Base-by-base conservation (phyloP, 2,888 invertebrate species). In the Endomychus coccineus region DNA sequence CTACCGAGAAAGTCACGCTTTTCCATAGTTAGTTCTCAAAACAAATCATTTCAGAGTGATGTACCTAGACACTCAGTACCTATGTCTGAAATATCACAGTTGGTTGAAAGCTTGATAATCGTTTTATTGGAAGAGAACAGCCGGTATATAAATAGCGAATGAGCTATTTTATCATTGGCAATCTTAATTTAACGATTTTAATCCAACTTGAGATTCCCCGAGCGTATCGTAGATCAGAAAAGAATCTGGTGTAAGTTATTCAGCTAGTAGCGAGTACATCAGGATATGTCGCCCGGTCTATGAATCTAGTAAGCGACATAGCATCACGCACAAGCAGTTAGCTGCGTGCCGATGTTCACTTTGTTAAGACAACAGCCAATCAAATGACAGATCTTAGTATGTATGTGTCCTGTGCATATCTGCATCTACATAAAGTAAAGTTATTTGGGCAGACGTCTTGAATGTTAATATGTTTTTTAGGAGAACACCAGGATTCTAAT, bases 341-440 rank as follows among this genome's bases (percentile, higher is more conserved):
- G 49, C 56, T 57, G 56, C 56, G 54, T 57, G 55, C 58, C 56
- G 50, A 55, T 55, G 55, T 51, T 52, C 54, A 55, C 48, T 56
- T 55, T 55, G 54, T 57, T 55, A 51, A 50, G 54, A 54, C 54
- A 48, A 52, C 52, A 49, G 45, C 51, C 50, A 54, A 57, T 57
- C 56, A 51, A 50, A 52, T 42, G 55, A 54, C 55, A 54, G 51
- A 53, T 56, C 54, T 54, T 40, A 34, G 46, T 46, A 51, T 51
- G 48, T 50, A 51, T 55, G 51, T 50, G 50, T 50, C 42, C 48
- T 46, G 42, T 40, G 44, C 39, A 42, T 11, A 40, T 44, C 44
- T 43, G 42, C 39, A 39, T 44, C 43, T 44, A 46, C 44, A 47
- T 44, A 44, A 46, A 39, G 42, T 36, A 39, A 36, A 48, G 45